Conservation (phyloP, 2,888 invertebrate species). For the Hermodice carunculata region DNA sequence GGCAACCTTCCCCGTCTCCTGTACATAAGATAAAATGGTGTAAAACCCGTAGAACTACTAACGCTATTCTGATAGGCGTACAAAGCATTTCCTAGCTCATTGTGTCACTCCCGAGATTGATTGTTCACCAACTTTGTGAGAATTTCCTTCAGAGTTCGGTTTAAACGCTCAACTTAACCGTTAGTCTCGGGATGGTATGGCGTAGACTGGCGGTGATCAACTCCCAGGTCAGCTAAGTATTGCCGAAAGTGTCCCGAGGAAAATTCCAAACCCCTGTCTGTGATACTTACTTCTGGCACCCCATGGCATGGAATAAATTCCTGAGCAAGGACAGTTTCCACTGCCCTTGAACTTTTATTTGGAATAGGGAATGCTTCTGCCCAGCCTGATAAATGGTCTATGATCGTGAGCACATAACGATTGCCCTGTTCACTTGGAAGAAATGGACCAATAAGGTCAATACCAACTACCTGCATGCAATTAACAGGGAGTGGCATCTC, state of each 20-base stretch:
- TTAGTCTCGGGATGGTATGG: too few relatives aligned
- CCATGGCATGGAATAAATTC: slow-evolving; percentile 3
- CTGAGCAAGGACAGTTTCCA: slow-evolving; percentile 1
- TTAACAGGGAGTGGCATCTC: slow-evolving; percentile 8
- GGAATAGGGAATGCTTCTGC: slow-evolving; percentile 18
- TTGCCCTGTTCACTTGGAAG: neutral
- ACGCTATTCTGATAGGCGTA: slow-evolving; percentile 11
- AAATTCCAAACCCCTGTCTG: too few relatives aligned
- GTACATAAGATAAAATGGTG: slow-evolving; percentile 18
- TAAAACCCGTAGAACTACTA: slow-evolving; percentile 1
- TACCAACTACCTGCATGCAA: slow-evolving; percentile 5
- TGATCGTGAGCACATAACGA: slow-evolving; percentile 11
- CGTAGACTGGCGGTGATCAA: too few relatives aligned
- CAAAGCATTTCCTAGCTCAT: slow-evolving; percentile 6
- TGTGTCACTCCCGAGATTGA: slow-evolving; percentile 3
- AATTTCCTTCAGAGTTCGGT: slow-evolving; percentile 17
- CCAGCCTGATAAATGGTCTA: slow-evolving; percentile 20
- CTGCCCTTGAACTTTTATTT: slow-evolving; percentile 3
- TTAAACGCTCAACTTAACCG: slow-evolving; percentile 10
- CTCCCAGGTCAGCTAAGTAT: neutral
- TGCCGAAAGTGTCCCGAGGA: slow-evolving; percentile 1
- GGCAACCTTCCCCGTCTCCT: slow-evolving; percentile 5
- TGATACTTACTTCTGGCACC: slow-evolving; percentile 11
- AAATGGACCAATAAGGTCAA: slow-evolving; percentile 26
- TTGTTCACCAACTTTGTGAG: slow-evolving; percentile 15